Evolutionary conservation across 2,797 vertebrate species (phyloP), one percentile per base, ranked within the genome.

Genomic region (Vespertilio murinus): DNA sequence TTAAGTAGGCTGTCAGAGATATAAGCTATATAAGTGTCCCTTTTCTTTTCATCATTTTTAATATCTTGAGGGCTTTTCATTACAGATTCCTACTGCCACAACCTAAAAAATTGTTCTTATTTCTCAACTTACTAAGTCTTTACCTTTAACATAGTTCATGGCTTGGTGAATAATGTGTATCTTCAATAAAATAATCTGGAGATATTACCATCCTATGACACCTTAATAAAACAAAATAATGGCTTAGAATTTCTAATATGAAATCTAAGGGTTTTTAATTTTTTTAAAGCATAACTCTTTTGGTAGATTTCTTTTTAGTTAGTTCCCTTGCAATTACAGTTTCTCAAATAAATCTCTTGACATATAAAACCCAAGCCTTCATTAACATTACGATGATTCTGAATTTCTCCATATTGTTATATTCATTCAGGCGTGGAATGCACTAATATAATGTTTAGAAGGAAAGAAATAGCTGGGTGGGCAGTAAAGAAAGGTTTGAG

Each of bases 121-220:
- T 71, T 78, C 9, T 91, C 78, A 92, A 25, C 5, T 95, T 83
- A 33, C 22, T 71, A 67, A 70, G 23, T 54, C 1, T 74, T 91
- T 84, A 61, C 81, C 47, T 69, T 65, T 79, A 70, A 40, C 14
- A 35, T 69, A 64, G 64, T 56, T 88, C n/a, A 75, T 33, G n/a
- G 7, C 70, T 95, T 56, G 86, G 16, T 64, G 69, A 89, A 54
- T 42, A 94, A 91, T n/a, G 7, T n/a, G 13, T 91, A 79, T 65
- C 42, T 91, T 86, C 23, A 74, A 83, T 78, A 82, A 95, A 71
- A 80, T 49, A 87, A 83, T 56, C 59, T 94, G 82, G 42, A 84
- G 28, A 42, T 89, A 80, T 73, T 93, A 69, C 22, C 11, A 47
- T 82, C 30, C 54, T 78, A 35, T 14, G 42, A 59, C 30, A 91